phyloP scores from a whole-genome alignment of 2,888 invertebrate species.

The Rapana venosa region DNA sequence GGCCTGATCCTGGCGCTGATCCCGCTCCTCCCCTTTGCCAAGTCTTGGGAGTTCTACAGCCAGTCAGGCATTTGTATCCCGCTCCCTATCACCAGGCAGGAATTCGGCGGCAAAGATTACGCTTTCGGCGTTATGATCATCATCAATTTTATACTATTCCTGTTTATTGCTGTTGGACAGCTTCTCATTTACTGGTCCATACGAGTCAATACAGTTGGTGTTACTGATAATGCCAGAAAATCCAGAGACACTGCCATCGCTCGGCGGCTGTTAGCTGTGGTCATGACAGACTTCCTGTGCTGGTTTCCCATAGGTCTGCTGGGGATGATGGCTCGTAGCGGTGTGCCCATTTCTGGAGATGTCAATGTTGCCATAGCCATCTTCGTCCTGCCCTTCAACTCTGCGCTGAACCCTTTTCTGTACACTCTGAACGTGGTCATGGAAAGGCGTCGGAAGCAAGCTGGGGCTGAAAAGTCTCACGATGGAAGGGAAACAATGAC shows the following conservation, averaged over 20 bases:
- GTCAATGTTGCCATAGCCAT: not conserved
- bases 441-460: not conserved
- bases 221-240: not conserved
- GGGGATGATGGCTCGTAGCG: not conserved
- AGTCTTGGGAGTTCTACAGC: not conserved
- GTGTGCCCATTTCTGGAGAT: not conserved
- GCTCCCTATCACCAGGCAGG: conserved; percentile 72
- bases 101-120: conserved; percentile 46
- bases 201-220: not conserved
- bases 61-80: conserved; percentile 64
- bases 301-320: conserved; percentile 10
- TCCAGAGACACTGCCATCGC: not conserved
- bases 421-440: not conserved
- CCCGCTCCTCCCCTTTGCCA: conserved; percentile 64
- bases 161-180: conserved; percentile 67
- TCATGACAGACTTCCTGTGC: conserved; percentile 1
- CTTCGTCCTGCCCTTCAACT: conserved; percentile 6
- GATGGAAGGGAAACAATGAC: not conserved
- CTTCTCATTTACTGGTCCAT: conserved; percentile 55
- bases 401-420: not conserved
- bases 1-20: conserved; percentile 64
- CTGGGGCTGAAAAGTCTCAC: not conserved
- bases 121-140: not conserved
- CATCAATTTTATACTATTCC: conserved; percentile 67
- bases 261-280: not conserved